Evolutionary conservation across 2,113 vertebrate genomes (phyloP).

Genomic region (Mellivora capensis): DNA sequence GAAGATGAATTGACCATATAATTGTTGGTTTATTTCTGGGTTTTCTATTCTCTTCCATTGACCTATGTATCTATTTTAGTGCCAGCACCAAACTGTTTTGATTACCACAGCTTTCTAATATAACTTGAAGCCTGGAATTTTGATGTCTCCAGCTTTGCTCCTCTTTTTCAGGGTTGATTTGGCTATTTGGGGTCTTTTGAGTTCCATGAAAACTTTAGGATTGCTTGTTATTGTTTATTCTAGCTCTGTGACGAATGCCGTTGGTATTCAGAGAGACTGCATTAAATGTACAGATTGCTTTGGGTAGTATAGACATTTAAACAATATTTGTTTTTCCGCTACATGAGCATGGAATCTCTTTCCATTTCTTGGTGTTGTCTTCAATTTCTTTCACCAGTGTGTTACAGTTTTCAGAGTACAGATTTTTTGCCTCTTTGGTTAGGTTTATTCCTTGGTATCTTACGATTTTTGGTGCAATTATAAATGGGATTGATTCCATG

Average conservation of each 20-base stretch:
- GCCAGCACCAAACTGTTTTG: neutral
- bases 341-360: neutral
- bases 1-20: neutral
- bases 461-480: neutral
- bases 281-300: neutral
- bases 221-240: neutral
- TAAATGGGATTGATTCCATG: neutral
- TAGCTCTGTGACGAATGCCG: neutral
- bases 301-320: neutral
- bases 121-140: neutral
- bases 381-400: neutral
- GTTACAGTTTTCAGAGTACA: neutral
- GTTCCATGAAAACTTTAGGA: neutral
- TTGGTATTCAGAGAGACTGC: neutral
- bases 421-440: neutral
- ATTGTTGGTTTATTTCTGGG: neutral
- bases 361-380: neutral
- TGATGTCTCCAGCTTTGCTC: neutral
- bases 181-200: neutral
- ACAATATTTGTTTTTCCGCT: neutral
- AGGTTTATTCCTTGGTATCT: neutral
- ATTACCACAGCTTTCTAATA: neutral
- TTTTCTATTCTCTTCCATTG: neutral
- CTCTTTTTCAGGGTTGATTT: neutral
- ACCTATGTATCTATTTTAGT: neutral